Evolutionary conservation across 2,797 vertebrate genomes (phyloP).

Genomic region (Champsocephalus esox): DNA sequence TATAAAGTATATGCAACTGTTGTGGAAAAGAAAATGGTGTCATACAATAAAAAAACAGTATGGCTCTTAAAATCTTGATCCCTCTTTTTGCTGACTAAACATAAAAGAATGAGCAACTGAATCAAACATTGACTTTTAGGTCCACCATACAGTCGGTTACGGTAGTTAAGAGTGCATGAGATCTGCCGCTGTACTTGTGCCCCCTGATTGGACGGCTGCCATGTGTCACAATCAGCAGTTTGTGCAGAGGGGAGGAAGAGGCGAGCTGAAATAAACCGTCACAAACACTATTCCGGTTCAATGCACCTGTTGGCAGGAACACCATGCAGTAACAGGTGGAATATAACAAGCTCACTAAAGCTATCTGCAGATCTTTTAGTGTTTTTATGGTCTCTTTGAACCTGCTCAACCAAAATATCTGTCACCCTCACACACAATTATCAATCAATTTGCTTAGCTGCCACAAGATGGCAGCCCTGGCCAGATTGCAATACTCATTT

Average conservation of each 20-base stretch:
- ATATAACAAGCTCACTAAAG: slow-evolving; percentile 43
- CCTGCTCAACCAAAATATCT: not conserved
- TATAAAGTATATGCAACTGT: not conserved
- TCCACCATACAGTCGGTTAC: slow-evolving; percentile 4
- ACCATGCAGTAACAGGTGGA: slow-evolving; percentile 33
- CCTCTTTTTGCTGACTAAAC: not conserved
- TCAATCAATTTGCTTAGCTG: not conserved
- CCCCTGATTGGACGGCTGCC: not conserved
- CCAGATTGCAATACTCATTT: not conserved
- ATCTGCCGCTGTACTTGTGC: not conserved
- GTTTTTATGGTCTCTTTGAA: slow-evolving; percentile 17
- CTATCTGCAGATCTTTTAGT: slow-evolving; percentile 42
- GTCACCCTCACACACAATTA: not conserved
- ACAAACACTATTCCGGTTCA: slow-evolving; percentile 23
- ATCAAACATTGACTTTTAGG: not conserved
- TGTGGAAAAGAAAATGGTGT: not conserved
- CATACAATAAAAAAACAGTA: not conserved
- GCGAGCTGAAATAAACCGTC: slow-evolving; percentile 26
- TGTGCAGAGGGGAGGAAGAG: slow-evolving; percentile 3
- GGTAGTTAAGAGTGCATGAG: not conserved
- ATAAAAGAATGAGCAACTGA: not conserved
- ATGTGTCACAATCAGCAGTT: not conserved
- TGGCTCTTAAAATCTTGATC: not conserved
- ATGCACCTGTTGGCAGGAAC: slow-evolving; percentile 32
- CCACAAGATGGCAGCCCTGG: slow-evolving; percentile 47